These are phyloP conservation scores for Clarias batrachus DNA, from an alignment of 2,113 vertebrate species.

Conservation along the genomic window DNA sequence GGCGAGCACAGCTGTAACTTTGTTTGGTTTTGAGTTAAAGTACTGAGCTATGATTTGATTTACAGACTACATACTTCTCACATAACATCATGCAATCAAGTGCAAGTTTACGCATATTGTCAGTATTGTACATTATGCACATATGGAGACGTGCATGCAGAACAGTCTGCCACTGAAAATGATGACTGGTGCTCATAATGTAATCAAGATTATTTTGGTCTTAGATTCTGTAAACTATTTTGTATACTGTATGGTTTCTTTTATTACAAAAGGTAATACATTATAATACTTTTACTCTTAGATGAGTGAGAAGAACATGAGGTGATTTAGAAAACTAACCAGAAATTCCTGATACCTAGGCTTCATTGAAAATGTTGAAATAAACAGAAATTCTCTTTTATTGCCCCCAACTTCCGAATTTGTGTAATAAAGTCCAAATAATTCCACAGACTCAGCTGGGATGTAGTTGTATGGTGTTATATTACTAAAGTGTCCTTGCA, in stretches of 20 bases:
- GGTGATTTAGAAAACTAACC: background rate
- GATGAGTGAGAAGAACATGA: background rate
- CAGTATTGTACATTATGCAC: background rate
- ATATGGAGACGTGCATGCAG: too few relatives aligned
- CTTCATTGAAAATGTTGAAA: background rate
- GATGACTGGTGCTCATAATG: too few relatives aligned
- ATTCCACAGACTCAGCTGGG: too few relatives aligned
- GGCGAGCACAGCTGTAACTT: background rate
- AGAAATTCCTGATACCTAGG: background rate
- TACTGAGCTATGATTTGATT: background rate
- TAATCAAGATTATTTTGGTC: background rate
- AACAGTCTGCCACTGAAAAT: too few relatives aligned
- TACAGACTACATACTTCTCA: background rate
- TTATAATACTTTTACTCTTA: background rate
- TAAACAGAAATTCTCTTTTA: background rate
- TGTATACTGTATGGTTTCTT: background rate
- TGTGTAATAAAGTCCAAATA: background rate
- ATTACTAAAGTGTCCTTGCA: background rate
- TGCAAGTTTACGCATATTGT: background rate
- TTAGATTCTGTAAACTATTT: background rate
- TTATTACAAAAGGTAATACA: background rate
- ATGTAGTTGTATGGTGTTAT: background rate
- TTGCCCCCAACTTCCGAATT: background rate
- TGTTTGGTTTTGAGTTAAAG: background rate
- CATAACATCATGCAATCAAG: background rate